A percentile compares a stretch with the other conserved stretches of the same genome.
Conservation (phyloP, 2,797 vertebrate species). For the Varecia variegata region DNA sequence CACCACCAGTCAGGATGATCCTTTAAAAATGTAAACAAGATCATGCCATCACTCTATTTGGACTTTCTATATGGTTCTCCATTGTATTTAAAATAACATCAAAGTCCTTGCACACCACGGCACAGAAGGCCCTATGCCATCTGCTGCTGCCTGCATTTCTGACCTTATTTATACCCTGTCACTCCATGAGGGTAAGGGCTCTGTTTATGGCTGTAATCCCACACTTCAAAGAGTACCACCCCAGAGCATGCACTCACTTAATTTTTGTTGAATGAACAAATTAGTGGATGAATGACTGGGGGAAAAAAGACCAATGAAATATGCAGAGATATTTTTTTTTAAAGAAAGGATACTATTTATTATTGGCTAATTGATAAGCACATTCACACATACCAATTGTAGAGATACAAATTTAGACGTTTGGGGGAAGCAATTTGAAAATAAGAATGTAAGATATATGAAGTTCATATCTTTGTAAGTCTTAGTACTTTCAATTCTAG, state of each 20-base stretch:
- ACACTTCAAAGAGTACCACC: not conserved
- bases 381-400: not conserved
- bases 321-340: not conserved
- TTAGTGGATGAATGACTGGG: not conserved
- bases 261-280: not conserved
- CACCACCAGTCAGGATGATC: not conserved
- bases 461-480: not conserved
- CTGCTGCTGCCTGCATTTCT: not conserved
- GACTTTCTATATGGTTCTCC: not conserved
- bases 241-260: not conserved
- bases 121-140: not conserved
- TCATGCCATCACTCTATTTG: not conserved
- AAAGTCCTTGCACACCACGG: not conserved
- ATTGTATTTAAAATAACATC: not conserved
- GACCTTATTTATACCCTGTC: not conserved
- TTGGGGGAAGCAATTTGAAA: not conserved
- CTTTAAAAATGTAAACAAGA: not conserved
- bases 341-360: not conserved
- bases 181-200: not conserved
- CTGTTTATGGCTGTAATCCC: not conserved
- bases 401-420: not conserved
- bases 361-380: not conserved
- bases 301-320: not conserved
- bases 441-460: not conserved
- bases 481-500: not conserved